Conservation (phyloP, 2,113 vertebrate genomes). For the Panthera leo region DNA sequence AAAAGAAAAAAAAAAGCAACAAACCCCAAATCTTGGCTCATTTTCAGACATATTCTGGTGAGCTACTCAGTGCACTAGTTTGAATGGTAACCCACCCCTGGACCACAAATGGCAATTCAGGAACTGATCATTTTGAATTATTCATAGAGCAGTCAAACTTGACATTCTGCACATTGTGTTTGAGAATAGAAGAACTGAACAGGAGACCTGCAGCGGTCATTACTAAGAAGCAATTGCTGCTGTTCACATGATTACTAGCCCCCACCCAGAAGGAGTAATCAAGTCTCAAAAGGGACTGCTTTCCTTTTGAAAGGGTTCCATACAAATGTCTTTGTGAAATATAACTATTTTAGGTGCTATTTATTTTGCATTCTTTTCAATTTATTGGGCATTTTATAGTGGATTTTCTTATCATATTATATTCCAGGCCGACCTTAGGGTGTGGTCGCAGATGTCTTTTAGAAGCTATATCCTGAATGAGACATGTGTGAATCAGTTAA, state of each 20-base stretch:
- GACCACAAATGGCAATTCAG: conserved; percentile 17
- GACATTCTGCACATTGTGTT: conserved; percentile 61
- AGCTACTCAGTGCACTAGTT: conserved; percentile 17
- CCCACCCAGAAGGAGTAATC: conserved; percentile 58
- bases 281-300: conserved; percentile 59
- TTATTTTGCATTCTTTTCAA: conserved; percentile 60
- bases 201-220: conserved; percentile 61
- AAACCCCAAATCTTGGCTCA: not conserved
- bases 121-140: conserved; percentile 73
- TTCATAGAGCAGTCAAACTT: conserved; percentile 68
- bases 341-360: conserved; percentile 11
- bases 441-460: conserved; percentile 21
- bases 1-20: not conserved
- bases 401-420: conserved; percentile 65
- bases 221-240: conserved; percentile 63
- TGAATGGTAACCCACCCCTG: conserved; percentile 38
- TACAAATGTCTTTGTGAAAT: conserved; percentile 64
- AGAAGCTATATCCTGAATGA: not conserved
- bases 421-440: not conserved
- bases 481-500: conserved; percentile 64
- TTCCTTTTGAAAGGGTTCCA: conserved; percentile 61
- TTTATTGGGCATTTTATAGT: conserved; percentile 52
- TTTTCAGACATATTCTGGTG: conserved; percentile 39
- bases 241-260: conserved; percentile 73
- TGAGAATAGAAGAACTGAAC: conserved; percentile 59